These are phyloP conservation scores for Podiceps cristatus DNA, from an alignment of 2,113 vertebrate genomes.

Conservation along the genomic window DNA sequence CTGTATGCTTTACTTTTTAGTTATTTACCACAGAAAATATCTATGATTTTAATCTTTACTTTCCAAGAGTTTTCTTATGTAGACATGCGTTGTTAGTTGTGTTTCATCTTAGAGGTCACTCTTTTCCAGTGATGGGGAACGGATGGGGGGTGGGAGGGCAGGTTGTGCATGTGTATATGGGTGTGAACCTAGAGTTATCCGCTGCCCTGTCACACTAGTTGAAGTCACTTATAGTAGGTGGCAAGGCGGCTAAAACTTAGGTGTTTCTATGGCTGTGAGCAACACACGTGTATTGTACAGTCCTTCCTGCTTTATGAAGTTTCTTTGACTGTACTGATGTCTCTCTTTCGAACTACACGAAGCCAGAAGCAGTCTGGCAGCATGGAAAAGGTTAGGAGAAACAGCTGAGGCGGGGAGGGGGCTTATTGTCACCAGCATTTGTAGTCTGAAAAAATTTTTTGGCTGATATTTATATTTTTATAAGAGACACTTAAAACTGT, in stretches of 20 bases:
- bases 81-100: background rate
- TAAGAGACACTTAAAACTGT: background rate
- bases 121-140: background rate
- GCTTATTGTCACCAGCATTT: background rate
- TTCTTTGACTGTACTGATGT: background rate
- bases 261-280: background rate
- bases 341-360: background rate
- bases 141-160: background rate
- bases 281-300: background rate
- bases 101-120: background rate
- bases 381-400: background rate
- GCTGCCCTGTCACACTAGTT: background rate
- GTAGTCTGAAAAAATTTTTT: constrained; percentile 20
- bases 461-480: constrained; percentile 30
- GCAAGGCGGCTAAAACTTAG: background rate
- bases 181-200: background rate
- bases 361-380: background rate
- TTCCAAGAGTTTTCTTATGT: background rate
- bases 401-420: background rate
- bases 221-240: background rate
- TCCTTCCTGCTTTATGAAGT: background rate
- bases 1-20: background rate
- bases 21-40: background rate
- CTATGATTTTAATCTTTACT: background rate
- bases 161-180: background rate